Evolutionary conservation across 2,797 vertebrate species (phyloP), one percentile per base, ranked within the genome.

Genomic region (Coracias cyanogaster): DNA sequence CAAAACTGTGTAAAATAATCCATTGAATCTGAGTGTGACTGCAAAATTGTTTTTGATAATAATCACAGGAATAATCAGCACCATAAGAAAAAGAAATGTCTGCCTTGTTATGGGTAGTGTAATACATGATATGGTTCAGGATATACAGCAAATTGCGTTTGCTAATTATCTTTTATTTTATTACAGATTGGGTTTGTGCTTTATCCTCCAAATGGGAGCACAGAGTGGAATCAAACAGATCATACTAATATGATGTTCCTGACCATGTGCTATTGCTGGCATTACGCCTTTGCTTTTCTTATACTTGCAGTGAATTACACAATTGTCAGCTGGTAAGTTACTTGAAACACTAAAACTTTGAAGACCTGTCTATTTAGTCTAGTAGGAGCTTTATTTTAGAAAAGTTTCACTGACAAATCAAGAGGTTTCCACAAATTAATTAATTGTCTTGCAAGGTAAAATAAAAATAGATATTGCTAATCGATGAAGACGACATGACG

Each of bases 181-280:
- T 84, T 85, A 33, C 97, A 99, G 99, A 99, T 99, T 71, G 99
- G 98, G 9, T 99, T 99, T 95, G 98, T 99, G 79, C 98, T 99
- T 89, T 99, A 99, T 95, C 98, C 99, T 18, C 99, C 98, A 20
- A 97, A 73, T 20, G 99, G 99, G 37, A 96, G 96, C 24, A 96
- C 98, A 18, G 97, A 98, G 89, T 99, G 99, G 99, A 98, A 99
- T 97, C 94, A 97, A 83, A 97, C 21, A 1, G 99, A 99, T 96
- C 99, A 99, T 86, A 98, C 91, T 88, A 99, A 99, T 80, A 93
- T 98, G 95, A 98, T 99, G 99, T 99, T 99, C 94, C 86, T 99
- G 87, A 99, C 99, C 76, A 98, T 99, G 97, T 99, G 99, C 93
- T 99, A 98, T 96, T 99, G 99, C 93, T 99, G 99, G 99, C 99